Conservation (phyloP, 2,113 vertebrate species). For the Orthonyx spaldingii region DNA sequence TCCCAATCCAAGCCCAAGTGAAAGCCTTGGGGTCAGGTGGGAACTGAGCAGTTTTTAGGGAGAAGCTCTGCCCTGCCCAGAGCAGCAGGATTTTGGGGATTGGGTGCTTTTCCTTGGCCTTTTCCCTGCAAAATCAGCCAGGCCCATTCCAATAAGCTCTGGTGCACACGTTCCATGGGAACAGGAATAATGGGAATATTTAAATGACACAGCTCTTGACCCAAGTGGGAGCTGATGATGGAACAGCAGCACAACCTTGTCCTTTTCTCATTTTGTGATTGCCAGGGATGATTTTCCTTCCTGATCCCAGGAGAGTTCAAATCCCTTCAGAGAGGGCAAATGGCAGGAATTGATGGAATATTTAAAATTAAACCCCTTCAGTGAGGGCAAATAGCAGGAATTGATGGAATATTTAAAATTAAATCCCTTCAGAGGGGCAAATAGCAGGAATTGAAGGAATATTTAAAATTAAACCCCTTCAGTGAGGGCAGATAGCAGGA, state of each 20-base stretch:
- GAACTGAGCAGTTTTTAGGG: background rate
- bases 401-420: no score
- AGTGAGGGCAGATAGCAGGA: no score
- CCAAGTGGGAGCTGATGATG: background rate
- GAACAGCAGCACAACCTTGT: background rate
- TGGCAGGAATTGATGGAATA: background rate
- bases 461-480: no score
- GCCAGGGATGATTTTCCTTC: background rate
- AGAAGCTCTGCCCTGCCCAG: background rate
- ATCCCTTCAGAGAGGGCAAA: background rate
- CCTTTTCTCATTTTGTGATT: background rate
- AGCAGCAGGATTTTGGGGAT: background rate
- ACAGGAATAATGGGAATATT: background rate
- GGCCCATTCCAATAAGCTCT: no score
- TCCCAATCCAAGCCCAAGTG: background rate
- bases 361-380: no score
- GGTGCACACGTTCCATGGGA: background rate
- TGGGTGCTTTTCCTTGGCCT: background rate
- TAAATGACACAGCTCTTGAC: background rate
- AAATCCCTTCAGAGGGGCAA: no score
- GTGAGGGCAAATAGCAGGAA: no score
- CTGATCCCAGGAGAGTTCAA: background rate
- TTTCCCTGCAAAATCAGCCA: background rate
- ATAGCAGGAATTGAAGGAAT: no score
- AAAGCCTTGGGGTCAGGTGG: background rate